These are phyloP conservation scores for Abrostola triplasia DNA, from an alignment of 2,888 invertebrate genomes.

Conservation along the genomic window DNA sequence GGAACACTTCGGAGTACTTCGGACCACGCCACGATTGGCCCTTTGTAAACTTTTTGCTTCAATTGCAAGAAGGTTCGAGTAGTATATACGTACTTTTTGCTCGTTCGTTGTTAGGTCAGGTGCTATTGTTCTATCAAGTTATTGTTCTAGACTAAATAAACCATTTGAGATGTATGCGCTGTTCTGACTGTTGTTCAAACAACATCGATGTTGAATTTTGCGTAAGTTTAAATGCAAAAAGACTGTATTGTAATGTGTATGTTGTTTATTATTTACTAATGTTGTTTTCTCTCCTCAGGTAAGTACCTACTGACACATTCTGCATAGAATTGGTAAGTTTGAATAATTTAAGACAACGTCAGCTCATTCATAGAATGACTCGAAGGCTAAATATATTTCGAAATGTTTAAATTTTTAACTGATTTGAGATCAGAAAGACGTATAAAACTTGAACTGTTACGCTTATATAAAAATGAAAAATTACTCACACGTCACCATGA, in stretches of 20 bases:
- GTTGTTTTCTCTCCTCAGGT: slow-evolving; percentile 54
- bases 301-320: slow-evolving; percentile 38
- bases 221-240: slow-evolving; percentile 15
- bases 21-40: slow-evolving; percentile 65
- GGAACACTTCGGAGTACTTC: slow-evolving; percentile 44
- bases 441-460: slow-evolving; percentile 20
- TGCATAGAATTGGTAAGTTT: slow-evolving; percentile 25
- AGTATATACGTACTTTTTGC: slow-evolving; percentile 43
- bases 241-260: slow-evolving; percentile 16
- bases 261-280: slow-evolving; percentile 34
- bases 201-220: slow-evolving; percentile 37
- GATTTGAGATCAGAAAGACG: too few relatives aligned
- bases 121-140: slow-evolving; percentile 63
- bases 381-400: too few relatives aligned
- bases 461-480: slow-evolving; percentile 36
- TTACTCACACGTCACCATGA: slow-evolving; percentile 56
- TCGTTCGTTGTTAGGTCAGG: slow-evolving; percentile 42
- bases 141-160: slow-evolving; percentile 63
- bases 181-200: slow-evolving; percentile 55
- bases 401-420: too few relatives aligned
- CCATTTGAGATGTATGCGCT: slow-evolving; percentile 57
- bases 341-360: background rate
- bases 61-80: slow-evolving; percentile 55
- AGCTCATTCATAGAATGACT: background rate
- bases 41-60: slow-evolving; percentile 65